Conservation (phyloP, 2,888 invertebrate genomes). For the Xestia ashworthii region DNA sequence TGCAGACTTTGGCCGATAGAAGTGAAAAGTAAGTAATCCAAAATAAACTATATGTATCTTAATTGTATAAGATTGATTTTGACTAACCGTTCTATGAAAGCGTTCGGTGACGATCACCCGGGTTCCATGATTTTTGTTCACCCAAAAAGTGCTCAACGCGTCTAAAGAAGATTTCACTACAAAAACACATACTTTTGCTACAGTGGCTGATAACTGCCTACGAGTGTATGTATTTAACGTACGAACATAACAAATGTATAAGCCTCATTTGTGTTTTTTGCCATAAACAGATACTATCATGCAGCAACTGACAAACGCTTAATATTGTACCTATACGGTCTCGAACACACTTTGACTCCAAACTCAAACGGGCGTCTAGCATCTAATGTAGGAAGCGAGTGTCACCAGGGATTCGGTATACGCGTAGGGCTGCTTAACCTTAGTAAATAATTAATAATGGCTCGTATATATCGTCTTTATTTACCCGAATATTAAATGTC, state of each 20-base stretch:
- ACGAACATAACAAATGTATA: not conserved
- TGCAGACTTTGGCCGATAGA: no score
- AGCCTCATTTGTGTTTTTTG: not conserved
- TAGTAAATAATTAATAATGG: not conserved
- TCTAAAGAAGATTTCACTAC: no score
- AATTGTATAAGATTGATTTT: no score
- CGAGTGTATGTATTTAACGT: no score
- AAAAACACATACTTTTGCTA: no score
- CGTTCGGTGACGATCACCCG: no score
- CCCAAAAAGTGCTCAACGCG: no score
- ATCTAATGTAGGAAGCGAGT: slow-evolving; percentile 25
- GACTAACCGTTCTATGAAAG: no score
- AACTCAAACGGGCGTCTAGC: slow-evolving; percentile 6
- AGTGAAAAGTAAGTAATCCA: no score
- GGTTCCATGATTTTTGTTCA: no score
- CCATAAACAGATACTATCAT: not conserved
- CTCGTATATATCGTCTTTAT: not conserved
- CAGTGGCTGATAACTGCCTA: not conserved
- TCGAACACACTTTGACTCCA: slow-evolving; percentile 17
- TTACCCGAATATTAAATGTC: not conserved
- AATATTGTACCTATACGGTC: not conserved
- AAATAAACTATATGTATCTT: no score
- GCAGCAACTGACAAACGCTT: not conserved
- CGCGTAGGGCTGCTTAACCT: slow-evolving; percentile 30
- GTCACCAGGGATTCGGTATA: slow-evolving; percentile 26